Evolutionary conservation across 2,888 invertebrate genomes (phyloP).

Genomic region (Mycalesis mineus): DNA sequence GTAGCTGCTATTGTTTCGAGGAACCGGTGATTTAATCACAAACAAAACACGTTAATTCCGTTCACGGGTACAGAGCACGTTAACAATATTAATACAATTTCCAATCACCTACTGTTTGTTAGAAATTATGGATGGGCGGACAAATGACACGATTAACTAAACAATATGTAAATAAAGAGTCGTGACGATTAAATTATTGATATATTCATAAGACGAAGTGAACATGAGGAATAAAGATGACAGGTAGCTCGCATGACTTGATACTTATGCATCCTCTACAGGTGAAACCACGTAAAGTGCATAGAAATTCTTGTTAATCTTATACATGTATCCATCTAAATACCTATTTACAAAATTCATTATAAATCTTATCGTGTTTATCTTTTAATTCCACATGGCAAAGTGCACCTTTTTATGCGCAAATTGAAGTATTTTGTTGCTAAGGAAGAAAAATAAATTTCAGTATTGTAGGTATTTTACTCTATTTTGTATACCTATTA

Average conservation of each 20-base stretch:
- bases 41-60: conserved; percentile 34
- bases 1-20: conserved; percentile 27
- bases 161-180: conserved; percentile 34
- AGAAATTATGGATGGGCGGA: conserved; percentile 31
- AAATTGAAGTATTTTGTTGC: too few species aligned
- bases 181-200: conserved; percentile 38
- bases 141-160: conserved; percentile 33
- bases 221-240: conserved; percentile 22
- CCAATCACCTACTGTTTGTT: conserved; percentile 30
- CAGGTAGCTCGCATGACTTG: conserved; percentile 1
- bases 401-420: too few species aligned
- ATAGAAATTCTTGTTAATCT: background rate
- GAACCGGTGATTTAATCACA: conserved; percentile 24
- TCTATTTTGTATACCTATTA: too few species aligned
- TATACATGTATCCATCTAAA: background rate
- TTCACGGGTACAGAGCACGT: conserved; percentile 30
- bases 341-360: too few species aligned
- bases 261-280: conserved; percentile 1
- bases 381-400: too few species aligned
- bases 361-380: too few species aligned
- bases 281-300: background rate
- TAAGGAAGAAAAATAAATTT: too few species aligned
- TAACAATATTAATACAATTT: conserved; percentile 34
- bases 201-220: conserved; percentile 35
- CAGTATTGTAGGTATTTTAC: too few species aligned